A percentile compares a stretch with the other conserved stretches of the same genome.
Conservation (phyloP, 2,113 vertebrate species). For the Actenoides lindsayi region DNA sequence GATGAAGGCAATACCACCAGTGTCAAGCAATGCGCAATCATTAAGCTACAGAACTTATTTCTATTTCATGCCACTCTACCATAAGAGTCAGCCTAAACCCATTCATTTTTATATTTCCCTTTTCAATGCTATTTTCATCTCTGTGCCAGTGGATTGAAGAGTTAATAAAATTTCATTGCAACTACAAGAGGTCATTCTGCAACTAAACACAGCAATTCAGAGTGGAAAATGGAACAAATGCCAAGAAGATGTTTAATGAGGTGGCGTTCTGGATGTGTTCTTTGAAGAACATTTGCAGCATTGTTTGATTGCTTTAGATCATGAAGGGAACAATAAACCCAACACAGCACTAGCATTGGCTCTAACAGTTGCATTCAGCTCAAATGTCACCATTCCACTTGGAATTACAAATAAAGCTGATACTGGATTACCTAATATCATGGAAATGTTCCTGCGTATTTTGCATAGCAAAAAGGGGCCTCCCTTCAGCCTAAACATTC, state of each 20-base stretch:
- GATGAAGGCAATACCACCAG: not conserved
- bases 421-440: conserved; percentile 16
- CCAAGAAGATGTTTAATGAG: conserved; percentile 63
- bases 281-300: conserved; percentile 69
- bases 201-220: conserved; percentile 66
- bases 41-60: conserved; percentile 34
- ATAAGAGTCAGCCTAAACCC: not conserved
- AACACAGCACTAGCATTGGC: not conserved
- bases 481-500: conserved; percentile 16
- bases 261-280: conserved; percentile 48
- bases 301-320: conserved; percentile 57
- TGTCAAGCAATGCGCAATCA: conserved; percentile 10
- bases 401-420: conserved; percentile 61
- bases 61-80: not conserved
- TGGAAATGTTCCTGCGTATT: conserved; percentile 37
- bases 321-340: conserved; percentile 15
- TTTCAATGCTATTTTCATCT: conserved; percentile 48
- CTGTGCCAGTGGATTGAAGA: conserved; percentile 47
- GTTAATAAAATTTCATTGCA: conserved; percentile 62
- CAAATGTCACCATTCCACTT: not conserved
- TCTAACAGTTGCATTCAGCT: conserved; percentile 22
- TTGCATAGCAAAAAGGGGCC: not conserved
- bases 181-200: conserved; percentile 58
- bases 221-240: conserved; percentile 60
- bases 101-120: conserved; percentile 37